These are phyloP conservation scores for Drosophila parabipectinata DNA, from an alignment of 1,140 invertebrate genomes.

Conservation along the genomic window DNA sequence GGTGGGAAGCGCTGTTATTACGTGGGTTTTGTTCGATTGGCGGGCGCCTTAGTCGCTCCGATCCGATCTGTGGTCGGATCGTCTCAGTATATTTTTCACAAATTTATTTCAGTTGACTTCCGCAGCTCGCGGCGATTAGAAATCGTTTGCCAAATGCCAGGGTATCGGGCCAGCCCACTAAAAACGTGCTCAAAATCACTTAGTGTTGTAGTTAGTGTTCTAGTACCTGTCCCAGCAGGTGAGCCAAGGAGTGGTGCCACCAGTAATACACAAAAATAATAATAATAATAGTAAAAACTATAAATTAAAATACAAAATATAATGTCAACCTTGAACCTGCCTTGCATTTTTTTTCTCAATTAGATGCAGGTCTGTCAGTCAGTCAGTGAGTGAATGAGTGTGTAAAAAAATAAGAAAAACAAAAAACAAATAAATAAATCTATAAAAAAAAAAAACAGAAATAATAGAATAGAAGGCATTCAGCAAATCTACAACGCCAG, in stretches of 20 bases:
- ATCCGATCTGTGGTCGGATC: conserved; percentile 5
- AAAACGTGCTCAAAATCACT: not conserved
- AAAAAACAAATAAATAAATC: conserved; percentile 3
- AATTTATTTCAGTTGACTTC: conserved; percentile 17
- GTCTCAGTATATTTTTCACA: conserved; percentile 17
- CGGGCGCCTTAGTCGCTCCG: not conserved
- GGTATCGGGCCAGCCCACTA: not conserved
- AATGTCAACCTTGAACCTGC: conserved; percentile 37
- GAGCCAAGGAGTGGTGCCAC: conserved; percentile 2
- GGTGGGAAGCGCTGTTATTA: conserved; percentile 3
- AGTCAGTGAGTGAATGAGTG: conserved; percentile 11
- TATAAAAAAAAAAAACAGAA: not conserved
- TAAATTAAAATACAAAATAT: not conserved
- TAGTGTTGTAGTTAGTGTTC: too few species aligned
- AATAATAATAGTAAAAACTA: not conserved
- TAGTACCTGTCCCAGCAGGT: too few species aligned
- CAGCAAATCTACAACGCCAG: not conserved
- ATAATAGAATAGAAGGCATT: not conserved
- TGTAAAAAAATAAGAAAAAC: not conserved
- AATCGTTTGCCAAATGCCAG: not conserved
- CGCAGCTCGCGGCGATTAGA: conserved; percentile 23
- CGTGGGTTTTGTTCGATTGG: conserved; percentile 14
- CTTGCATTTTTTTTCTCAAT: conserved; percentile 17
- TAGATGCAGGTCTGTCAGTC: conserved; percentile 32
- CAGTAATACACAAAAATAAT: too few species aligned